A percentile compares a stretch with the other conserved stretches of the same genome.
phyloP scores from a whole-genome alignment of 2,797 vertebrate genomes.

The Sebastiscus albofasciatus region DNA sequence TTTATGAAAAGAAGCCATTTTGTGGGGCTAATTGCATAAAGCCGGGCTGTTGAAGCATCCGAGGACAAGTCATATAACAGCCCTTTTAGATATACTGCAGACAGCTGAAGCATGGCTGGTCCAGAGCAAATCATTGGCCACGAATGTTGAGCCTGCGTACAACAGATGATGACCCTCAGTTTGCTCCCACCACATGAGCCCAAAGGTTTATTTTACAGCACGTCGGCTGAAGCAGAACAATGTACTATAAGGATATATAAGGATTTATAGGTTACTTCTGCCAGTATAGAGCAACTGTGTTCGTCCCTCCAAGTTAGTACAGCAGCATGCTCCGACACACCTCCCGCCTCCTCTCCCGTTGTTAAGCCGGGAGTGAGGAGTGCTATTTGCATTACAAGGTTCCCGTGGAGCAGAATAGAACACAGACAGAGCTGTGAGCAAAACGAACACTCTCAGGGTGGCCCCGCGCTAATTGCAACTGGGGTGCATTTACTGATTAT shows the following conservation, averaged over 20 bases:
- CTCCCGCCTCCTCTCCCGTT: conserved; percentile 34
- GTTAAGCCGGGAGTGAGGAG: conserved; percentile 54
- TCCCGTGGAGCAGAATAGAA: conserved; percentile 66
- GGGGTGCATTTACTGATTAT: conserved; percentile 81
- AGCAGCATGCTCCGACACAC: neutral
- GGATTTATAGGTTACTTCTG: conserved; percentile 36
- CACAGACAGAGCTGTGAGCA: conserved; percentile 61
- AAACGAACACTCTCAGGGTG: conserved; percentile 71
- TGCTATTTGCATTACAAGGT: conserved; percentile 73
- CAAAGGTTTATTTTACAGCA: conserved; percentile 45
- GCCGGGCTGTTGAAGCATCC: conserved; percentile 18
- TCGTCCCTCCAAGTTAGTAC: neutral
- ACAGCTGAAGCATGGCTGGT: conserved; percentile 19
- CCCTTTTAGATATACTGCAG: conserved; percentile 32
- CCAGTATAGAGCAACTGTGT: neutral
- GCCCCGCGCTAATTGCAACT: conserved; percentile 76
- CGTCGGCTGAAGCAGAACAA: neutral
- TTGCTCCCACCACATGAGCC: conserved; percentile 10
- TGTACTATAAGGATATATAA: conserved; percentile 14
- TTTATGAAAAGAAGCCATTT: conserved; percentile 56
- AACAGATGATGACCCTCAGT: conserved; percentile 34
- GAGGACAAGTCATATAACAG: conserved; percentile 17
- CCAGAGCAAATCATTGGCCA: conserved; percentile 9
- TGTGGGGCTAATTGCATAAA: conserved; percentile 46
- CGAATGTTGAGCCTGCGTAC: conserved; percentile 14